A percentile compares a stretch with the other conserved stretches of the same genome.
phyloP scores from a whole-genome alignment of 2,797 vertebrate genomes.

The Pseudotriccus pelzelni region DNA sequence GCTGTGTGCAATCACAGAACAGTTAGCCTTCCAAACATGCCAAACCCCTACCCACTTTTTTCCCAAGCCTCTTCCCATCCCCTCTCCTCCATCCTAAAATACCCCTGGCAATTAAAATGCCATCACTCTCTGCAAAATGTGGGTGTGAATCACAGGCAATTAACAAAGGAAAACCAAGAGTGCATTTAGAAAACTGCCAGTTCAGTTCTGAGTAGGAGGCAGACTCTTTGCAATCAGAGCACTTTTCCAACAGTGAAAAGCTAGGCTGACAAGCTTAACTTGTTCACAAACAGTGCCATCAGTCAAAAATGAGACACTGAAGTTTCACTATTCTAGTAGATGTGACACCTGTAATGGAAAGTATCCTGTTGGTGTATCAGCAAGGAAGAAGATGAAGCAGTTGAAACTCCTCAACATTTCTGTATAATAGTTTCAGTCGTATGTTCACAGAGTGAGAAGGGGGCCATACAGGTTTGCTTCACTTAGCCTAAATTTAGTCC shows the following conservation, averaged over 20 bases:
- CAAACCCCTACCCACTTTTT: neutral
- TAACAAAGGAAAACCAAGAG: neutral
- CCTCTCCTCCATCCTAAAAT: constrained; percentile 21
- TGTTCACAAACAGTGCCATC: neutral
- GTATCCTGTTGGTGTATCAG: neutral
- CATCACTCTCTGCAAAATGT: neutral
- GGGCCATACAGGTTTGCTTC: neutral
- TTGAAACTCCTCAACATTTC: neutral
- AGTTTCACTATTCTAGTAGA: neutral
- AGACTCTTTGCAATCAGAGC: neutral
- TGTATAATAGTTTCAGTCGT: neutral
- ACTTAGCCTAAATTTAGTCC: neutral
- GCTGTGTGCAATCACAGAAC: neutral
- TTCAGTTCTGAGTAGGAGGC: constrained; percentile 29
- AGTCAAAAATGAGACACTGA: neutral
- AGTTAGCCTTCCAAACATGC: neutral
- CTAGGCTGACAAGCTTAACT: neutral
- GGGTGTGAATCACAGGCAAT: neutral
- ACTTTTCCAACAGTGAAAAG: neutral
- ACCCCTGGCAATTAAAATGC: constrained; percentile 20
- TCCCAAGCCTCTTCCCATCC: neutral
- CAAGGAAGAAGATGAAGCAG: neutral
- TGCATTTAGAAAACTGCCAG: neutral
- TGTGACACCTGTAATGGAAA: neutral
- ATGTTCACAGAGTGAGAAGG: neutral